These are phyloP conservation scores for Mungos mungo DNA, from an alignment of 2,113 vertebrate species.

Conservation along the genomic window DNA sequence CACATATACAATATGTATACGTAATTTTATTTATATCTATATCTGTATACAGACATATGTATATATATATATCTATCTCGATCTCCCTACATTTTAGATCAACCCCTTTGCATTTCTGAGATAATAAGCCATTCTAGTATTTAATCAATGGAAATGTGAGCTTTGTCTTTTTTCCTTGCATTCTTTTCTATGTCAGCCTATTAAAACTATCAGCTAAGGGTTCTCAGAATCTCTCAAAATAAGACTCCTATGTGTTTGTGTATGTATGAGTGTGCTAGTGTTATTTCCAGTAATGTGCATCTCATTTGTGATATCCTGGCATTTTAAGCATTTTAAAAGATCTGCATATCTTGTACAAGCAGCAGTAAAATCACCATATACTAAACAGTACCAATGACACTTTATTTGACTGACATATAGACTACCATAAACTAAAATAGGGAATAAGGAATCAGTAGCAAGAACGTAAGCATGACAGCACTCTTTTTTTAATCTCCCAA, in stretches of 20 bases:
- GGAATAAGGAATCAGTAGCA: conserved; percentile 58
- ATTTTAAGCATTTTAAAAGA: conserved; percentile 42
- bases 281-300: neutral
- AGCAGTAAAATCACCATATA: conserved; percentile 46
- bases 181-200: neutral
- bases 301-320: neutral
- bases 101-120: neutral
- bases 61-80: neutral
- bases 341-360: neutral
- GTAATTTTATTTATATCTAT: neutral
- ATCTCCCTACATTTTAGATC: neutral
- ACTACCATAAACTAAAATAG: conserved; percentile 4
- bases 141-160: conserved; percentile 31
- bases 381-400: conserved; percentile 74
- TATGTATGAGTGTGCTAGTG: neutral
- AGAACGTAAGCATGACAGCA: conserved; percentile 53
- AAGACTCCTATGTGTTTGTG: neutral
- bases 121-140: conserved; percentile 23
- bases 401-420: conserved; percentile 71
- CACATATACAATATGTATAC: neutral
- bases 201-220: conserved; percentile 7
- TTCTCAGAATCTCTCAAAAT: conserved; percentile 11
- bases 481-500: conserved; percentile 23
- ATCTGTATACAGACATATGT: neutral
- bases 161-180: conserved; percentile 13